phyloP scores from a whole-genome alignment of 2,797 vertebrate genomes.

The Eidolon dupreanum region DNA sequence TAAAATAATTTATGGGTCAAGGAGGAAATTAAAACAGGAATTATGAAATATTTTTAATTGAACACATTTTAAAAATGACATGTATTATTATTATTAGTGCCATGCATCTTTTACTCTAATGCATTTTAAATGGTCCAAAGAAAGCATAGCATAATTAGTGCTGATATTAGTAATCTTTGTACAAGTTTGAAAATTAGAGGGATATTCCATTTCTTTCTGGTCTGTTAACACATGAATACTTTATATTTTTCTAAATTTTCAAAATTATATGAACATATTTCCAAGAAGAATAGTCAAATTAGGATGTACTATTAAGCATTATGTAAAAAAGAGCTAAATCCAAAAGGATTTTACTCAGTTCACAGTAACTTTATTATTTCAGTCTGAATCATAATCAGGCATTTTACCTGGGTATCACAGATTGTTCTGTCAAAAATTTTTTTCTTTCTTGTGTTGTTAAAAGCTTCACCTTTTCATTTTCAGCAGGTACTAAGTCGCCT shows the following conservation, averaged over 20 bases:
- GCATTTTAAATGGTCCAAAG: background rate
- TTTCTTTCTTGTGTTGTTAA: background rate
- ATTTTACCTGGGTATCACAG: background rate
- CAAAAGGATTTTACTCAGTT: background rate
- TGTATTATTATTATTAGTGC: background rate
- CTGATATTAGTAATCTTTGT: background rate
- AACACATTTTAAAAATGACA: slow-evolving; percentile 7
- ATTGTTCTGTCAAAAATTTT: background rate
- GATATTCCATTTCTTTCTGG: background rate
- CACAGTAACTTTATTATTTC: background rate
- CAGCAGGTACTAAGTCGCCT: background rate
- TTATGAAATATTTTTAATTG: background rate
- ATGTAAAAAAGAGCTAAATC: background rate
- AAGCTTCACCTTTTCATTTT: background rate
- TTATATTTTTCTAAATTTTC: background rate
- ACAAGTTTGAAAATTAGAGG: background rate
- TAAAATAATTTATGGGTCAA: background rate
- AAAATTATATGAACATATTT: background rate
- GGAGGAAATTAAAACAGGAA: slow-evolving; percentile 15
- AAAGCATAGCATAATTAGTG: background rate
- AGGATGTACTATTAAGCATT: background rate
- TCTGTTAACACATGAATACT: background rate
- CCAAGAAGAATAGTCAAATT: background rate
- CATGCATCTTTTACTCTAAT: background rate
- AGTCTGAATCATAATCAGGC: background rate